Evolutionary conservation across 2,113 vertebrate genomes (phyloP), one percentile per base, ranked within the genome.

Genomic region (Eulemur macaco): DNA sequence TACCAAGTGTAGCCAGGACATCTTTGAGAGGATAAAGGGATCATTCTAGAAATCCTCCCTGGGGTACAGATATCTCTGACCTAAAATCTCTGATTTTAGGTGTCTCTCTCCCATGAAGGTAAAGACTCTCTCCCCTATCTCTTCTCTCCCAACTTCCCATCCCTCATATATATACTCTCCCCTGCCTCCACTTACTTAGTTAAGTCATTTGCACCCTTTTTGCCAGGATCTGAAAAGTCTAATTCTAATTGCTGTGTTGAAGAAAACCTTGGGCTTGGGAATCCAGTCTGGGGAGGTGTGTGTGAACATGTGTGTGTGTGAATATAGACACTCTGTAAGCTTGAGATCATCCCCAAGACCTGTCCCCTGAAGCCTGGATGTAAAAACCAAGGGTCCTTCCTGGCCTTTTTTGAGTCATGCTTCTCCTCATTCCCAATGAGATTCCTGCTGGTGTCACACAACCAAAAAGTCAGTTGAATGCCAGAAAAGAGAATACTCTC

Each of bases 181-280:
- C 6, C 12, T 81, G 17, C 64, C 18, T 64, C 25, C 8, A 34
- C 52, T 74, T 8, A 34, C 52, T 74, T 82, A 29, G 27, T 90
- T 87, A 63, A 77, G 52, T 71, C 81, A 83, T 34, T 25, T 73
- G 25, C 37, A 56, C 42, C 1, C 17, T 3, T 60, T 94, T 64
- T 86, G 76, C 42, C 21, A 89, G 52, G 18, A 80, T 63, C 63
- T 92, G 34, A 37, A 89, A 96, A 86, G 37, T 86, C 56, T 90
- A 60, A 74, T 83, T 56, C 50, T 86, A 87, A 68, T 86, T 71
- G 12, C n/a, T 86, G 5, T 81, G 34, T 74, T 86, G 77, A 88
- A 71, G 37, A 42, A 89, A 73, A 64, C 39, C 23, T 80, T 89
- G n/a, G 71, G 34, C 12, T 64, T 76, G n/a, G 54, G 47, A 64